Base-by-base conservation (phyloP, 1,140 invertebrate genomes). In the Cydia splendana region DNA sequence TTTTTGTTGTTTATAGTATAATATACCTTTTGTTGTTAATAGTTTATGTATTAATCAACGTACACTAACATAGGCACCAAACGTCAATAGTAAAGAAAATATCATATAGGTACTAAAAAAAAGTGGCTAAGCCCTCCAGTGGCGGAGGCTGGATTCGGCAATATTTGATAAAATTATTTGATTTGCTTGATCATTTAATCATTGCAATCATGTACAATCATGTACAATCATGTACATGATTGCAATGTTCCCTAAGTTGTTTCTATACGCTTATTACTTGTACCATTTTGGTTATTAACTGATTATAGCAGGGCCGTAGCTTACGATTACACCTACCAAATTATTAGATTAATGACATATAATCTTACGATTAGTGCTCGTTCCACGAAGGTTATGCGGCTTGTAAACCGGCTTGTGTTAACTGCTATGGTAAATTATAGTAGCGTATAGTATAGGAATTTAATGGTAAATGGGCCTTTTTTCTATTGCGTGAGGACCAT, bases 331-430 rank as follows among this genome's bases (percentile, higher is more conserved):
- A 71, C 67, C 7, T 20, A 71, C 67, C 67, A 38, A 71, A 71
- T 71, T 71, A 71, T 71, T 71, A 71, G 67, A 71, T 71, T 71
- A 71, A 71, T 71, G 38, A 71, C 67, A 45, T n/a, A 71, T 45
- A 71, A 71, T 71, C 34, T 18, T 42, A 38, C 67, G 67, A 71
- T 71, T 71, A 71, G 34, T 18, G 67, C 18, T 24, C 57, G 20
- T 42, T 38, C 34, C 67, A 24, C 67, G 67, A 71, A 71, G 67
- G 67, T 42, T 71, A 18, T 24, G 20, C 57, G 15, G 6, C 57
- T 62, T 24, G 20, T 62, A 62, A 62, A 62, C 57, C 20, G 6
- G 7, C 20, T 10, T 24, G 2, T 53, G 12, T 62, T 62, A 24
- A 62, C 18, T 20, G 15, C 48, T 48, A 3, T 18, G 6, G 15